Conservation (phyloP, 2,888 invertebrate genomes). For the Cheilosia pagana region DNA sequence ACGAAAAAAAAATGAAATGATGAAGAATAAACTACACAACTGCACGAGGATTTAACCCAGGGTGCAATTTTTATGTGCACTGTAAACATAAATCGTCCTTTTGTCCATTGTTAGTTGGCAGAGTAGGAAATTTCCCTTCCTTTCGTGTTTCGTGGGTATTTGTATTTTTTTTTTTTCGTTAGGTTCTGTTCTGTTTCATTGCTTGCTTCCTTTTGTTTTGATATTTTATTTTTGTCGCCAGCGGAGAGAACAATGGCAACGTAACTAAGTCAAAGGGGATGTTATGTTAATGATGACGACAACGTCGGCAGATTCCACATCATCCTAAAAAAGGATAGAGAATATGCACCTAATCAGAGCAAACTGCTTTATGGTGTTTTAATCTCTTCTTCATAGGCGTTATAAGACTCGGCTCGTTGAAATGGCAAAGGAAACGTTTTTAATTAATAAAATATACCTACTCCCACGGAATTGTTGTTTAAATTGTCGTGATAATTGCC, state of each 20-base stretch:
- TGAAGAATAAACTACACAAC: conserved; percentile 18
- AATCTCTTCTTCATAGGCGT: conserved; percentile 51
- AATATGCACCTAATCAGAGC: conserved; percentile 16
- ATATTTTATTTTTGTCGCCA: conserved; percentile 60
- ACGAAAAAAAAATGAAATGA: neutral
- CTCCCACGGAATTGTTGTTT: neutral
- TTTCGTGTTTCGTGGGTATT: conserved; percentile 27
- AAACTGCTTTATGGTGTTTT: conserved; percentile 63
- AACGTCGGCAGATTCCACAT: conserved; percentile 49
- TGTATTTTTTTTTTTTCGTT: conserved; percentile 2
- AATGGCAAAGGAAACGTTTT: neutral
- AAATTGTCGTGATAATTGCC: neutral
- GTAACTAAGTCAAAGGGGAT: conserved; percentile 63
- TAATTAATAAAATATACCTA: conserved; percentile 3
- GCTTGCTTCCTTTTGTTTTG: conserved; percentile 56
- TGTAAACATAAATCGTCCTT: conserved; percentile 72
- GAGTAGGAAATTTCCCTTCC: conserved; percentile 41
- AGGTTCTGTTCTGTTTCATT: conserved; percentile 16
- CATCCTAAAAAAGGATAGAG: conserved; percentile 26
- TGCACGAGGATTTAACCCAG: conserved; percentile 57
- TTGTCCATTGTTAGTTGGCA: conserved; percentile 64
- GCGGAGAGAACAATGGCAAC: conserved; percentile 51
- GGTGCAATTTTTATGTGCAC: conserved; percentile 66
- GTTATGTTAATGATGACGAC: conserved; percentile 49
- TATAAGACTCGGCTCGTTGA: conserved; percentile 22